Evolutionary conservation across 1,140 invertebrate genomes (phyloP), one percentile per base, ranked within the genome.

Genomic region (Drosophila trapezifrons): DNA sequence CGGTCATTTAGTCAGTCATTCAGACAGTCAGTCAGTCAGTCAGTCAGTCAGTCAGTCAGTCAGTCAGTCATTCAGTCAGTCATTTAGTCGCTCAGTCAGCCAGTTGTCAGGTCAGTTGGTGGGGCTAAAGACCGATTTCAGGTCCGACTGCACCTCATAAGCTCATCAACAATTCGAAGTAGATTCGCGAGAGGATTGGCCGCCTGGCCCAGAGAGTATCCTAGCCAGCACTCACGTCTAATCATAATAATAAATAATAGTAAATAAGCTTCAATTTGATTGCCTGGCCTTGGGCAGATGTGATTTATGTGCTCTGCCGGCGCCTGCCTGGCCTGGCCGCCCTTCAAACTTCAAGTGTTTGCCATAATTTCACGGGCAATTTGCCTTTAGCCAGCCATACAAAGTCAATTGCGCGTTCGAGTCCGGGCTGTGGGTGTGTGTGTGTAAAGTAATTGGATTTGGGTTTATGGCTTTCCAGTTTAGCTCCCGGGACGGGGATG

Each of bases 291-390:
- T 7, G 47, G 54, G 49, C 64, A 55, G 27, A 42, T 58, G 73
- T 76, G 73, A 67, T 77, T 78, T 77, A 77, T 59, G 75, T 51
- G 37, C 17, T 47, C n/a, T 5, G 22, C 35, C 32, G n/a, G 35
- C 59, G 67, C 49, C 49, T 32, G 42, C 22, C 29, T 3, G 2
- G 29, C 29, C 29, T 32, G 29, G 29, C 9, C 8, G 8, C 27
- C 51, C 65, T 71, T 76, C 42, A 58, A 69, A 69, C 29, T 69
- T 70, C n/a, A 42, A 77, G 70, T 78, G 64, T 86, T 76, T 70
- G 79, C 71, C 81, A 87, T 86, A 73, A 86, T 86, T 86, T 86
- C 78, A 87, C 79, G 83, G 79, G 46, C 84, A 87, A 86, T 86
- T 86, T 87, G 76, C 60, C 77, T 76, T 66, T 40, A 58, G 78